Evolutionary conservation across 2,797 vertebrate species (phyloP).

Genomic region (Rachycentron canadum): DNA sequence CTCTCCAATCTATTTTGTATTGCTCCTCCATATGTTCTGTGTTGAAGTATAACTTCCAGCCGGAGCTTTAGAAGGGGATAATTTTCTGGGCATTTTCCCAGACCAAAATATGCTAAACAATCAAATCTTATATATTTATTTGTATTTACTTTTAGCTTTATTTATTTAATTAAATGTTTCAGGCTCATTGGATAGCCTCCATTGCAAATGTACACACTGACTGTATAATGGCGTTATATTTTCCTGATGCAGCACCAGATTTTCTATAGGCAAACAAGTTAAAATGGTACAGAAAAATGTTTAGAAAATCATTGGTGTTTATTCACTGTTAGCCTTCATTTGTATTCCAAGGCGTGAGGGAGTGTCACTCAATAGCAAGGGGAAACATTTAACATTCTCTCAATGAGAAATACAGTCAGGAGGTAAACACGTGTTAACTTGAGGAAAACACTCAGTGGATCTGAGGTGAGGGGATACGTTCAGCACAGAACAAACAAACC

Average conservation of each 20-base stretch:
- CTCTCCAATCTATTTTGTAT: constrained; percentile 82
- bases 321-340: constrained; percentile 46
- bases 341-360: constrained; percentile 46
- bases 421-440: constrained; percentile 66
- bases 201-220: constrained; percentile 32
- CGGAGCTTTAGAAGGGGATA: constrained; percentile 9
- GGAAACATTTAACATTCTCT: constrained; percentile 63
- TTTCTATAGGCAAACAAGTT: constrained; percentile 41
- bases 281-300: constrained; percentile 33
- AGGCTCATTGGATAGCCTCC: constrained; percentile 24
- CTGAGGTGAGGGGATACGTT: constrained; percentile 79
- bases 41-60: constrained; percentile 80
- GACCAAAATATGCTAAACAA: constrained; percentile 33
- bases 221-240: constrained; percentile 41
- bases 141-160: constrained; percentile 46
- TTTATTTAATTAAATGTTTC: constrained; percentile 36
- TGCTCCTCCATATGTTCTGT: constrained; percentile 81
- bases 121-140: constrained; percentile 34
- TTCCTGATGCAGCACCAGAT: constrained; percentile 14
- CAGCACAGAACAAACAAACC: constrained; percentile 89
- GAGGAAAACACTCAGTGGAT: constrained; percentile 55
- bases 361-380: constrained; percentile 40
- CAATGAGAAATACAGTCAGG: constrained; percentile 57
- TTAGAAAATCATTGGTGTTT: constrained; percentile 33
- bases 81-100: constrained; percentile 24